Evolutionary conservation across 2,797 vertebrate genomes (phyloP), one percentile per base, ranked within the genome.

Genomic region (Dryobates pubescens): DNA sequence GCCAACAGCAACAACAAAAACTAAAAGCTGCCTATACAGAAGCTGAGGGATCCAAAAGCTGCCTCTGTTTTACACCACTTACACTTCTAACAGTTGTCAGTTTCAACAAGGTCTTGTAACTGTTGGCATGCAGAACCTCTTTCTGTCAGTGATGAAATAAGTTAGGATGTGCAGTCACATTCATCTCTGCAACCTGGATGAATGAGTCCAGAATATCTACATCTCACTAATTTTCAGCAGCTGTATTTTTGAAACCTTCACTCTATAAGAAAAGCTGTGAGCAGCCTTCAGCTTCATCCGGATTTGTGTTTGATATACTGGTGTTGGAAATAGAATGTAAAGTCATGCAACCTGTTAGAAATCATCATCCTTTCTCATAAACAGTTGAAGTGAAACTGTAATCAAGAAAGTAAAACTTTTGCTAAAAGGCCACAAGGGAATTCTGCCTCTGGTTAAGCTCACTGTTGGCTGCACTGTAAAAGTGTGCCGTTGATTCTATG

Each of bases 131-230:
- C 27, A 69, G 51, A 75, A 17, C 29, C 36, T 72, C 18, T 3
- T 75, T 68, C 13, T 0, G 0, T 7, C 0, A 0, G 19, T 38
- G 68, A 29, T 58, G 14, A 72, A 85, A 53, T 23, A 14, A 81
- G 57, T 62, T 65, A 79, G 43, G 68, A 47, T 15, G 51, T 47
- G 69, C 63, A 62, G 57, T 32, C 53, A 49, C 29, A 1, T 51
- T 92, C 78, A 22, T n/a, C 54, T 82, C 74, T 74, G 2, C 27
- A 73, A 30, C 19, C 56, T 0, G 3, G 32, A 24, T 36, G 32
- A 54, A 45, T 17, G 14, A 78, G 16, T 43, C 49, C 36, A 54
- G 29, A 63, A 38, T 14, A 38, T 19, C 26, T 69, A 38, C 80
- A 62, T 47, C 41, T 69, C 56, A 24, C n/a, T 51, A 26, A 27